Percentiles rank a stretch among this genome's conserved stretches.
phyloP scores from a whole-genome alignment of 37 sponge, comb jelly and placozoan genomes.

The Aplysina aerophoba region DNA sequence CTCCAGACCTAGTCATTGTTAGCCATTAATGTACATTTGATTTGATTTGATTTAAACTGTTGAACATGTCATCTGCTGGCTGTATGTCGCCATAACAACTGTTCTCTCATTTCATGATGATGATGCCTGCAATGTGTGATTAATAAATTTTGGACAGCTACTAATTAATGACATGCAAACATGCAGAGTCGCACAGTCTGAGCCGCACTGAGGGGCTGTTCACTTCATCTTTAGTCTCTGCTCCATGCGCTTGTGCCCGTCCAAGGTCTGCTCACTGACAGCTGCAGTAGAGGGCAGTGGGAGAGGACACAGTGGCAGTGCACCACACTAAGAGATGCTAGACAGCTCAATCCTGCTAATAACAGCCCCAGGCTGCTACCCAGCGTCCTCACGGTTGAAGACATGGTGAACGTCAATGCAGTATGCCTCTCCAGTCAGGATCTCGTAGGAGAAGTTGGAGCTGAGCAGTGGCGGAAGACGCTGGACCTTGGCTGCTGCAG shows the following conservation, averaged over 20 bases:
- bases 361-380: background rate
- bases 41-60: too few relatives aligned
- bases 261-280: background rate
- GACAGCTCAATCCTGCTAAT: background rate
- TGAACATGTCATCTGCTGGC: too few relatives aligned
- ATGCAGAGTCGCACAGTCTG: too few relatives aligned
- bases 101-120: too few relatives aligned
- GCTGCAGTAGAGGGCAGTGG: background rate
- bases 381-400: background rate
- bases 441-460: conserved; percentile 18
- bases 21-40: too few relatives aligned
- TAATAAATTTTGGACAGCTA: too few relatives aligned
- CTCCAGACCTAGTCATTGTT: too few relatives aligned
- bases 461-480: conserved; percentile 6
- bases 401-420: background rate
- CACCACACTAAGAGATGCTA: background rate
- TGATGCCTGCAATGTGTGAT: too few relatives aligned
- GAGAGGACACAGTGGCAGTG: too few relatives aligned
- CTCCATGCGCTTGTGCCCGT: conserved; percentile 1
- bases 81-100: too few relatives aligned
- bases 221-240: conserved; percentile 16
- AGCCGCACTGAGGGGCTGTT: background rate
- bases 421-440: conserved; percentile 1
- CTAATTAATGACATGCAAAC: too few relatives aligned
- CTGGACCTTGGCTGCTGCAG: conserved; percentile 1